Evolutionary conservation across 2,888 invertebrate species (phyloP), one percentile per base, ranked within the genome.

Genomic region (Diploptera punctata): DNA sequence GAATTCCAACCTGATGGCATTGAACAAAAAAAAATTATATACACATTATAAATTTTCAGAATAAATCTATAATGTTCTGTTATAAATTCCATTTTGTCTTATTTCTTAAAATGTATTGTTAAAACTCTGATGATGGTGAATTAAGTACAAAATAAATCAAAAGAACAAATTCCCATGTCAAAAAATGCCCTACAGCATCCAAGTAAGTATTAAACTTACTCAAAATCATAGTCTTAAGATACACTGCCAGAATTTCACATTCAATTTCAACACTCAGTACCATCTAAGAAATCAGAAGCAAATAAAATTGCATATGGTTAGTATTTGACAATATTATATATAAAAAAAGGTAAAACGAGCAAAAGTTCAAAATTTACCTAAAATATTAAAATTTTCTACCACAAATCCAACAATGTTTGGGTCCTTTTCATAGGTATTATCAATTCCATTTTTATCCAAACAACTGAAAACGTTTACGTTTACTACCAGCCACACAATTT

Each of bases 381-480:
- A 1, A 7, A 4, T 47, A 7, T 47, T 47, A 3, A 44, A 44
- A 18, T n/a, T n/a, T 67, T 76, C 78, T 79, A 83, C 85, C 71
- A 88, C 88, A 71, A 93, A 84, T 7, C 90, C 90, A 47, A 95
- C 87, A 33, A 93, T 82, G 82, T 93, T 94, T 0, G 90, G 90
- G 83, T 93, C 90, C 24, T 73, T 75, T 31, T 60, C 26, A 65
- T 29, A 76, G 0, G 76, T 2, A 38, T 19, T 72, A 18, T 77
- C 75, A 57, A 68, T 26, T 19, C 49, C 65, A 26, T 77, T 67
- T 24, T 75, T 75, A 24, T 74, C 68, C 44, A n/a, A 86, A 75
- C 77, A 85, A 38, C 33, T 86, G 76, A 0, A 89, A 79, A 0
- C 88, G 81, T 76, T 87, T 85, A 0, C 89, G 84, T 80, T 89